Evolutionary conservation across 2,888 invertebrate species (phyloP).

Genomic region (Catotricha subobsoleta): DNA sequence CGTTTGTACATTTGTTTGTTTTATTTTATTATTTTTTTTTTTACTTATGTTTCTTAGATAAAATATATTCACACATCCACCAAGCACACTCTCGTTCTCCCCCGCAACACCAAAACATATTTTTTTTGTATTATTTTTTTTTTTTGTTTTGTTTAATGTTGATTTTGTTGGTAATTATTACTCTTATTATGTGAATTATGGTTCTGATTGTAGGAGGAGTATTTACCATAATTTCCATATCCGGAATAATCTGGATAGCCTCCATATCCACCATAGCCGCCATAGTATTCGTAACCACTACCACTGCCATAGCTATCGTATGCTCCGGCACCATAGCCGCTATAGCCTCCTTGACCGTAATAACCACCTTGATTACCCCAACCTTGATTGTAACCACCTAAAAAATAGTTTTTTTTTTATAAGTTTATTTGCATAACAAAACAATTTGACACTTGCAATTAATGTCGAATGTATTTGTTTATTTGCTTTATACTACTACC

Average conservation of each 20-base stretch:
- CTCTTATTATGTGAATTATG: slow-evolving; percentile 26
- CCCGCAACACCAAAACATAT: slow-evolving; percentile 1
- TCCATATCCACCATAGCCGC: slow-evolving; percentile 64
- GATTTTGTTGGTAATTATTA: slow-evolving; percentile 19
- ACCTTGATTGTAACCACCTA: slow-evolving; percentile 34
- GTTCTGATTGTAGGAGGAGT: slow-evolving; percentile 24
- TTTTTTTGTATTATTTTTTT: neutral
- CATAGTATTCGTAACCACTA: slow-evolving; percentile 52
- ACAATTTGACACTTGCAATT: neutral
- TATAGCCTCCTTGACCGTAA: slow-evolving; percentile 47
- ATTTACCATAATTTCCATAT: slow-evolving; percentile 70
- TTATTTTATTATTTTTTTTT: neutral
- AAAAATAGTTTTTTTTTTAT: slow-evolving; percentile 8
- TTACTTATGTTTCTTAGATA: neutral
- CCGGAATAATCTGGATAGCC: slow-evolving; percentile 36
- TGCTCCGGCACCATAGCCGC: slow-evolving; percentile 46
- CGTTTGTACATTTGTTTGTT: too few relatives aligned
- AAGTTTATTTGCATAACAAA: neutral
- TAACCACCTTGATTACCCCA: slow-evolving; percentile 53
- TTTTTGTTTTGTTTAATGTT: slow-evolving; percentile 6
- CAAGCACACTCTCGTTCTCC: slow-evolving; percentile 4
- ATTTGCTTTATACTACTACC: slow-evolving; percentile 3
- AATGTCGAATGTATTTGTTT: neutral
- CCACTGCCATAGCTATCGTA: slow-evolving; percentile 59
- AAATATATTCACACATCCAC: slow-evolving; percentile 6